Conservation (phyloP, 2,113 vertebrate species). For the Chroicocephalus ridibundus region DNA sequence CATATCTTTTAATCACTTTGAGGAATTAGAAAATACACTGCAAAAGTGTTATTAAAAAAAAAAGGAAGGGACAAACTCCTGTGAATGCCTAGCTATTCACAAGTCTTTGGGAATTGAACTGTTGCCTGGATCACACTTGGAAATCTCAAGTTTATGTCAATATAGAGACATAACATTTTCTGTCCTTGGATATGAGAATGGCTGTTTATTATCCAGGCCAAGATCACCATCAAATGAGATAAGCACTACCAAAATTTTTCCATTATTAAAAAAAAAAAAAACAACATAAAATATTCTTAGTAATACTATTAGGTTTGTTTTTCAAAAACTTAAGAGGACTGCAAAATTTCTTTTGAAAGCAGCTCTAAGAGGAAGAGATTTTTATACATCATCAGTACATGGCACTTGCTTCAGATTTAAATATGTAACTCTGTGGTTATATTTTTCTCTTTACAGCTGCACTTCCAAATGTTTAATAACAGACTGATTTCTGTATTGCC, state of each 20-base stretch:
- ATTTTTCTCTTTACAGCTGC: background rate
- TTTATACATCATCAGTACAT: background rate
- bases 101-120: background rate
- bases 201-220: background rate
- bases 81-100: background rate
- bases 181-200: background rate
- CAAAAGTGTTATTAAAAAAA: background rate
- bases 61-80: background rate
- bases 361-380: background rate
- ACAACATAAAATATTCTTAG: background rate
- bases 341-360: background rate
- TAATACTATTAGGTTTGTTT: background rate
- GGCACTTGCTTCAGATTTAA: background rate
- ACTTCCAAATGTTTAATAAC: slow-evolving; percentile 13
- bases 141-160: background rate
- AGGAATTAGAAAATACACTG: background rate
- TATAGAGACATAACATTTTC: background rate
- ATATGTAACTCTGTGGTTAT: background rate
- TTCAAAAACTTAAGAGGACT: background rate
- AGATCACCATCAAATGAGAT: background rate
- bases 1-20: background rate
- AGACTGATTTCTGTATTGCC: background rate
- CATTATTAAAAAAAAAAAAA: background rate
- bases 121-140: background rate
- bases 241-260: background rate